Percentiles rank a stretch among this genome's conserved stretches.
These are phyloP conservation scores for Notothenia coriiceps DNA, from an alignment of 2,113 vertebrate genomes.

Conservation along the genomic window DNA sequence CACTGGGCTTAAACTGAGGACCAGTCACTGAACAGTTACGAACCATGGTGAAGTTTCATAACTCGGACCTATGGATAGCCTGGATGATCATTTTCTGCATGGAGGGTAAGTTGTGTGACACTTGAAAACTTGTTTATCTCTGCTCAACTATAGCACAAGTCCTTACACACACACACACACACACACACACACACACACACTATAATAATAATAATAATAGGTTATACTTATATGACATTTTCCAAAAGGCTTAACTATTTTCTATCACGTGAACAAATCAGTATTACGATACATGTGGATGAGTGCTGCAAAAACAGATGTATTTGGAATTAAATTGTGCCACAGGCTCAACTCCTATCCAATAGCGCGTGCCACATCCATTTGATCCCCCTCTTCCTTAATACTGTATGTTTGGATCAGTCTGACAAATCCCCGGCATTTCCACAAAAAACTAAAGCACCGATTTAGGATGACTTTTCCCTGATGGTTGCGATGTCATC, in stretches of 20 bases:
- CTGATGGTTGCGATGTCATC: constrained; percentile 18
- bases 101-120: constrained; percentile 78
- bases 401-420: constrained; percentile 67
- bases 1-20: constrained; percentile 29
- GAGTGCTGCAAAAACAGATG: constrained; percentile 50
- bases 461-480: constrained; percentile 49
- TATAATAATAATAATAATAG: not conserved
- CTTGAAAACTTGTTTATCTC: constrained; percentile 16
- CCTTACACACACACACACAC: not conserved
- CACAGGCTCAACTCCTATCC: constrained; percentile 22
- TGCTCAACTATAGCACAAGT: not conserved
- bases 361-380: constrained; percentile 50
- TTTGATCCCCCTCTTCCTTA: constrained; percentile 53
- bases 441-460: constrained; percentile 54
- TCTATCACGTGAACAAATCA: constrained; percentile 18
- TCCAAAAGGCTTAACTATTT: not conserved
- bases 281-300: constrained; percentile 13
- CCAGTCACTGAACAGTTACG: constrained; percentile 32
- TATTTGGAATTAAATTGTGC: constrained; percentile 57
- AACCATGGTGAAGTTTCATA: constrained; percentile 85
- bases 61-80: constrained; percentile 87
- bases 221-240: not conserved
- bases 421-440: constrained; percentile 65
- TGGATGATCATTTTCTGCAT: constrained; percentile 84
- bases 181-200: too few relatives aligned